Percentiles rank a stretch among this genome's conserved stretches.
Evolutionary conservation across 2,113 vertebrate genomes (phyloP).

Genomic region (human (Homo sapiens)): DNA sequence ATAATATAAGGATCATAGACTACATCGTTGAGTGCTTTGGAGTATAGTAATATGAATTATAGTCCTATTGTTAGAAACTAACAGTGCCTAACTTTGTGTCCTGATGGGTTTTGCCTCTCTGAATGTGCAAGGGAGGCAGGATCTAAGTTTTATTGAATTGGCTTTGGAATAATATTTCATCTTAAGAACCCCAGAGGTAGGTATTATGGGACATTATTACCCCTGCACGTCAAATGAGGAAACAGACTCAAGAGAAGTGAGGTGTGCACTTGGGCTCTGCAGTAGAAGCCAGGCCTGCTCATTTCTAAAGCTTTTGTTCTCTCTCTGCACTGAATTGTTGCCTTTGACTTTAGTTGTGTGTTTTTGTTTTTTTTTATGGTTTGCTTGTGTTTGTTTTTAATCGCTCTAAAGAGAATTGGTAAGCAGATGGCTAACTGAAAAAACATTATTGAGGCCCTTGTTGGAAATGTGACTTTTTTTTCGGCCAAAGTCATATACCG

Average conservation of each 20-base stretch:
- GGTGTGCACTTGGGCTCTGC: rapidly evolving
- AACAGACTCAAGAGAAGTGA: not conserved
- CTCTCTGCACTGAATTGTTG: rapidly evolving
- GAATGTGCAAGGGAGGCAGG: not conserved
- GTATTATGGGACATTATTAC: rapidly evolving
- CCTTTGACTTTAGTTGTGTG: not conserved
- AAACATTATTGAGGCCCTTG: not conserved
- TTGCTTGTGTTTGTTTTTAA: not conserved
- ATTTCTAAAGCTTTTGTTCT: rapidly evolving
- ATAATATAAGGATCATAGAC: not conserved
- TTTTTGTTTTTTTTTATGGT: not conserved
- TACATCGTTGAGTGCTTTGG: not conserved
- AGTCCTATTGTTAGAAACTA: not conserved
- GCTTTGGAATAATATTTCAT: not conserved
- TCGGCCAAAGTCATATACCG: not conserved
- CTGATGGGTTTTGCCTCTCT: not conserved
- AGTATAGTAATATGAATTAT: not conserved
- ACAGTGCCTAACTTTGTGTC: not conserved
- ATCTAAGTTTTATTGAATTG: not conserved
- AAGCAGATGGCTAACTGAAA: not conserved
- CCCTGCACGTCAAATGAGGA: not conserved
- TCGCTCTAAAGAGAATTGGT: not conserved
- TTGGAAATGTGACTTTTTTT: not conserved
- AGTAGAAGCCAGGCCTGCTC: no score
- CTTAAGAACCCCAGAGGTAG: not conserved